Conservation (phyloP, 2,888 invertebrate species). For the Andrena flavipes region DNA sequence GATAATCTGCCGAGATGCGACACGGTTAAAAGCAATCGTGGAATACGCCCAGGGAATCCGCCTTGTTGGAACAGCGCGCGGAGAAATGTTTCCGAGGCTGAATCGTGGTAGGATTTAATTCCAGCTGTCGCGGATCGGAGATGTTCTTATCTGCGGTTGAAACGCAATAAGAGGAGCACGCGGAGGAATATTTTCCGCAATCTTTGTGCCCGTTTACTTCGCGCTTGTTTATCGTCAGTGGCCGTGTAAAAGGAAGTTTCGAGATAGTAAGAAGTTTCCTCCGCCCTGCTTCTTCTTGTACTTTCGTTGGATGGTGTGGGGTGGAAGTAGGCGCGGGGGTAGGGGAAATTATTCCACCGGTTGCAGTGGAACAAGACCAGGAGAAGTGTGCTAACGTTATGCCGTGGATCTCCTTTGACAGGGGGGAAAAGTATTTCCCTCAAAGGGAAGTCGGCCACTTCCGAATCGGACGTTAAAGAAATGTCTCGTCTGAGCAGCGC, state of each 20-base stretch:
- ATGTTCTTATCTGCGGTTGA: conserved; percentile 8
- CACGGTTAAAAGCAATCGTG: neutral
- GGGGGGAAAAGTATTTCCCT: neutral
- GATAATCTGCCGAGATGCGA: conserved; percentile 3
- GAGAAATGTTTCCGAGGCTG: neutral
- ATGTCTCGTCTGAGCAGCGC: neutral
- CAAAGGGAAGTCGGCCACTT: neutral
- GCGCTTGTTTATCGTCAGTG: conserved; percentile 20
- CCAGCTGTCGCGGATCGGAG: neutral
- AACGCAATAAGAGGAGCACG: conserved; percentile 3
- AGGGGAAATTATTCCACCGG: conserved; percentile 47
- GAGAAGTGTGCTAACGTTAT: conserved; percentile 39
- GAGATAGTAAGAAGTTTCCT: conserved; percentile 21
- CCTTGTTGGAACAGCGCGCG: neutral
- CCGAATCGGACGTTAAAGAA: conserved; percentile 17
- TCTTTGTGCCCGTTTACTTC: neutral
- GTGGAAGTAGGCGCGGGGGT: conserved; percentile 10
- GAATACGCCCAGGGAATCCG: neutral
- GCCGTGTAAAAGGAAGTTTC: conserved; percentile 9
- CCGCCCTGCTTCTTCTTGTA: conserved; percentile 33
- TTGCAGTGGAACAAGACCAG: conserved; percentile 52
- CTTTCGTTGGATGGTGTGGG: conserved; percentile 33
- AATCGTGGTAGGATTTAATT: conserved; percentile 1
- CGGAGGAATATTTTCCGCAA: conserved; percentile 14
- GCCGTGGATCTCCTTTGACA: conserved; percentile 41